Percentiles rank a stretch among this genome's conserved stretches.
Evolutionary conservation across 2,797 vertebrate species (phyloP).

Genomic region (Tapirus indicus): DNA sequence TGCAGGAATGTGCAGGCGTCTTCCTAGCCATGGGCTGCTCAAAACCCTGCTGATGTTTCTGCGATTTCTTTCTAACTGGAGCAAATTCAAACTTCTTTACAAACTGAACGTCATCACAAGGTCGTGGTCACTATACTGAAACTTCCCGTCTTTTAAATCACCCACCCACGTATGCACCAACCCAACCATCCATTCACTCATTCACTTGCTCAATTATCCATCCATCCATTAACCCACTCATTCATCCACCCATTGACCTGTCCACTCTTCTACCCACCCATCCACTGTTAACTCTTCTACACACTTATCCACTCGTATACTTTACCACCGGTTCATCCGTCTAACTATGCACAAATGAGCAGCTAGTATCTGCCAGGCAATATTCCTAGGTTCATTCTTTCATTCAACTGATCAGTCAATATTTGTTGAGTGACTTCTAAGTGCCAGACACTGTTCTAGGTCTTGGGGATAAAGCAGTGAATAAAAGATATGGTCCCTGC

Average conservation of each 20-base stretch:
- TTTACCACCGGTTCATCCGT: background rate
- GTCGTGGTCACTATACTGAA: background rate
- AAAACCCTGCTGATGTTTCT: background rate
- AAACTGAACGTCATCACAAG: background rate
- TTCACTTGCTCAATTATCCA: background rate
- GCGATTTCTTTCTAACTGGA: background rate
- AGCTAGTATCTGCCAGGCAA: background rate
- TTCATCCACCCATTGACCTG: background rate
- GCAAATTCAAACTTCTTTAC: background rate
- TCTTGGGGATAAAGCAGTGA: background rate
- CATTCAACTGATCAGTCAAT: background rate
- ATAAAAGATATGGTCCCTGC: background rate
- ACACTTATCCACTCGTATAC: background rate
- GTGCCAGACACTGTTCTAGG: background rate
- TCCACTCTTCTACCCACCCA: background rate
- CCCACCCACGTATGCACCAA: background rate
- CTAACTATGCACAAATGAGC: background rate
- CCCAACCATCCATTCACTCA: background rate
- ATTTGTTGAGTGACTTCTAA: background rate
- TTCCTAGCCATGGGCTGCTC: background rate
- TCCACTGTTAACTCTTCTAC: background rate
- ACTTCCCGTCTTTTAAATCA: background rate
- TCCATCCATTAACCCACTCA: background rate
- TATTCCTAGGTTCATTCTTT: background rate
- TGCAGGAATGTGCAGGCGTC: background rate